Base-by-base conservation (phyloP, 2,113 vertebrate species). In the Ploceus nigricollis region DNA sequence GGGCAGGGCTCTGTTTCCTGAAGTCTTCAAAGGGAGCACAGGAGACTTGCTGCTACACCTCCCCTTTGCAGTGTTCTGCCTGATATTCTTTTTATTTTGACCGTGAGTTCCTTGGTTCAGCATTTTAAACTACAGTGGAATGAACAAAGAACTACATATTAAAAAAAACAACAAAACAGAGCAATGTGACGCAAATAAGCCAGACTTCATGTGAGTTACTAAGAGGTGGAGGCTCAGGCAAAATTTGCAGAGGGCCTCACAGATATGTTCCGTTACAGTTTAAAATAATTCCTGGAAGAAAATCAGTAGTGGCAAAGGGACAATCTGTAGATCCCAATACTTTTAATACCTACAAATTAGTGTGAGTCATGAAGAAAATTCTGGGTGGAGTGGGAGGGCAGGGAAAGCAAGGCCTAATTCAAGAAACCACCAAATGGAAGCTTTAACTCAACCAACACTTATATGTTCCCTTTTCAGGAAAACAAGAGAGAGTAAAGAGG, bases 381-480 rank as follows among this genome's bases (percentile, higher is more conserved):
- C 28, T 91, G 83, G 73, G 89, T 84, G 70, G 96, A 91, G 64
- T 25, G 12, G 33, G 42, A 86, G 21, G 20, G 31, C 2, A 2
- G 13, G 8, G 27, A 23, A 87, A 89, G 28, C 23, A 64, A 92
- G 61, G 39, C 16, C 56, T 84, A 87, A 84, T 61, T 85, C 70
- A 81, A 84, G 73, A 94, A 97, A 92, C 65, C 81, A 95, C 47
- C 70, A 79, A 89, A 89, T 5, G 76, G 19, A 75, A 89, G 37
- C 15, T 87, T 92, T 51, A 82, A 90, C 35, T 87, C 45, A 89
- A 92, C 69, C 47, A 53, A 70, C 7, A 13, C 27, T 82, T 60
- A 1, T 0, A 75, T 15, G 28, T 53, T 91, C 44, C 70, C 81
- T 94, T 85, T 72, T 78, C 84, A 91, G 82, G 79, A 89, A 94